These are phyloP conservation scores for Cheilosia scutellata DNA, from an alignment of 2,888 invertebrate genomes.

Conservation along the genomic window DNA sequence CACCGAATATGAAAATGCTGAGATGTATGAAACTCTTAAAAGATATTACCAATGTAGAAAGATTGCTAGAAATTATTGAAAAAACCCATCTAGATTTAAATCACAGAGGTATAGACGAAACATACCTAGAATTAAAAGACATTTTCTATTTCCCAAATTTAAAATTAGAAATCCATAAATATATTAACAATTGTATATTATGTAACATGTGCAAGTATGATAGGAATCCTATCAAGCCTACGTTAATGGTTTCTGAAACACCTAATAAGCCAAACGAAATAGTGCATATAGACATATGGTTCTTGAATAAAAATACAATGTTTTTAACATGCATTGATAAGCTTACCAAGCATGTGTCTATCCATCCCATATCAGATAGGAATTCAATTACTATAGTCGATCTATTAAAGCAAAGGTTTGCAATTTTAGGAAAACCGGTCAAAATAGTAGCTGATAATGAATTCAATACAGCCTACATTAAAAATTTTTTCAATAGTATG, in stretches of 20 bases:
- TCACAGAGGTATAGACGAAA: not conserved
- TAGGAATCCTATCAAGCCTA: conserved; percentile 32
- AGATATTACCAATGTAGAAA: not conserved
- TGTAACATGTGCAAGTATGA: conserved; percentile 29
- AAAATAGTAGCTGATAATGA: conserved; percentile 41
- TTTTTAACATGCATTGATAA: conserved; percentile 47
- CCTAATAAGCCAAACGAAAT: conserved; percentile 42
- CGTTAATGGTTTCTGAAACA: conserved; percentile 53
- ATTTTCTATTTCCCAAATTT: conserved; percentile 40
- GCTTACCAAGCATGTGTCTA: not conserved
- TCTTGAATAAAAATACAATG: conserved; percentile 11
- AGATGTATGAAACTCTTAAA: not conserved
- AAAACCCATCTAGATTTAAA: conserved; percentile 35
- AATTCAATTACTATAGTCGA: conserved; percentile 29
- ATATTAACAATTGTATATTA: conserved; percentile 61
- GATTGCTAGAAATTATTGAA: not conserved
- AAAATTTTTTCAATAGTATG: not conserved
- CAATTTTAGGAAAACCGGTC: conserved; percentile 22
- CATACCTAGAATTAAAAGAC: conserved; percentile 35
- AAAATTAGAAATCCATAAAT: conserved; percentile 36
- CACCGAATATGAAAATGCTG: not conserved
- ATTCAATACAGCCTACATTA: conserved; percentile 3
- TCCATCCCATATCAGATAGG: conserved; percentile 14
- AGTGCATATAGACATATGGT: not conserved
- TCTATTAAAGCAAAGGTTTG: conserved; percentile 16